phyloP scores from a whole-genome alignment of 2,888 invertebrate genomes.

The Sarcophaga caerulescens region DNA sequence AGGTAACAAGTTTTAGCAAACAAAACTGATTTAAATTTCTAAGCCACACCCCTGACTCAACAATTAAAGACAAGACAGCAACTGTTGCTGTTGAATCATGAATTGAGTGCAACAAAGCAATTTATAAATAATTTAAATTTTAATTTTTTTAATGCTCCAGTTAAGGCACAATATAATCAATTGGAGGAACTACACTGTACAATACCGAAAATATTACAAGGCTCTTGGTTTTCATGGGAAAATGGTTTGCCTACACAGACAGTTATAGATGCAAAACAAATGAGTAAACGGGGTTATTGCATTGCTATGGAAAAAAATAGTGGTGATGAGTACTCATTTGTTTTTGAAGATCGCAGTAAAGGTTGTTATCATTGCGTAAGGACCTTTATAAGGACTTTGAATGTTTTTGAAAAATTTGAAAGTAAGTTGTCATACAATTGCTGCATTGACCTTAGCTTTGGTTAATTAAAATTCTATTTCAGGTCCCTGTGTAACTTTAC shows the following conservation, averaged over 20 bases:
- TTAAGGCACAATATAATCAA: slow-evolving; percentile 70
- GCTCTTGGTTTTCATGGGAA: slow-evolving; percentile 96
- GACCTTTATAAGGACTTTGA: slow-evolving; percentile 91
- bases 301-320: slow-evolving; percentile 86
- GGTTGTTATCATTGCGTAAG: slow-evolving; percentile 93
- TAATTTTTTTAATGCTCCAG: slow-evolving; percentile 36
- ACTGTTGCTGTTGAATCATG: slow-evolving; percentile 51
- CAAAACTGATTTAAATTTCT: neutral
- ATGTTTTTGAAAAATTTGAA: slow-evolving; percentile 94
- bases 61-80: neutral
- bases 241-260: slow-evolving; percentile 90
- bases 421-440: slow-evolving; percentile 79
- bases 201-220: slow-evolving; percentile 90
- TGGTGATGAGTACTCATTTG: slow-evolving; percentile 92
- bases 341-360: slow-evolving; percentile 84
- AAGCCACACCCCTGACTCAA: slow-evolving; percentile 64
- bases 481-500: slow-evolving; percentile 89
- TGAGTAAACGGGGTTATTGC: slow-evolving; percentile 89
- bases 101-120: slow-evolving; percentile 7
- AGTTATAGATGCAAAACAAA: slow-evolving; percentile 89
- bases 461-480: slow-evolving; percentile 3
- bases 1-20: slow-evolving; percentile 48
- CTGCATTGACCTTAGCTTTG: neutral
- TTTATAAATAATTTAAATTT: neutral
- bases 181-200: slow-evolving; percentile 82